phyloP scores from a whole-genome alignment of 1,140 invertebrate species.

The Tyrophagus putrescentiae region DNA sequence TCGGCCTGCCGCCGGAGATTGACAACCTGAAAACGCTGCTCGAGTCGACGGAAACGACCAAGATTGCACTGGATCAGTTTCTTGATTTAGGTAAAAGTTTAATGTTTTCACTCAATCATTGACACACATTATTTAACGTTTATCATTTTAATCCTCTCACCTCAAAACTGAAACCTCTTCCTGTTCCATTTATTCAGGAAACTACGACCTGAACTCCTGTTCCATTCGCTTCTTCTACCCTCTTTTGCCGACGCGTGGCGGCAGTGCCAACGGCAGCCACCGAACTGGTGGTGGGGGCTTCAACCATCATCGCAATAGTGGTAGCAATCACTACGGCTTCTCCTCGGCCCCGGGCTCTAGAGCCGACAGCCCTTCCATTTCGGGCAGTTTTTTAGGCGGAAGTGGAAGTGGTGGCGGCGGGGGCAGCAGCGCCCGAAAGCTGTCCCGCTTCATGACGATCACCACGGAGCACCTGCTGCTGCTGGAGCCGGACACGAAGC shows the following conservation, averaged over 20 bases:
- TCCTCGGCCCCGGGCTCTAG: background rate
- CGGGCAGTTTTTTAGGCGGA: too few relatives aligned
- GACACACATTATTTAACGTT: background rate
- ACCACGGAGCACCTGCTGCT: constrained; percentile 85
- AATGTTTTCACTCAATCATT: background rate
- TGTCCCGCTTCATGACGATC: constrained; percentile 81
- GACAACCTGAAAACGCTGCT: background rate
- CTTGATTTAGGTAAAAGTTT: constrained; percentile 84
- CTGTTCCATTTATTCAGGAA: constrained; percentile 48
- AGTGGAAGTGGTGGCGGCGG: too few relatives aligned
- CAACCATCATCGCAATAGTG: too few relatives aligned
- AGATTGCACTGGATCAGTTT: constrained; percentile 77
- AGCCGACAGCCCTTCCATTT: background rate
- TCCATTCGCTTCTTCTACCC: constrained; percentile 53
- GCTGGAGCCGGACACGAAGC: constrained; percentile 82
- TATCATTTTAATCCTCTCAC: constrained; percentile 8
- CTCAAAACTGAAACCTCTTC: too few relatives aligned
- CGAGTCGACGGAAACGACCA: constrained; percentile 39
- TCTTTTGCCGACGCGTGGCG: too few relatives aligned
- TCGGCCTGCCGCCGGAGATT: too few relatives aligned
- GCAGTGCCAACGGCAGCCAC: too few relatives aligned
- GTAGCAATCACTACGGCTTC: too few relatives aligned
- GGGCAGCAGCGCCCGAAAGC: constrained; percentile 47
- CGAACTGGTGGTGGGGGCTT: too few relatives aligned
- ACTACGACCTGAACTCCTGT: constrained; percentile 90